Percentiles rank a stretch among this genome's conserved stretches.
These are phyloP conservation scores for Empidonax alnorum DNA, from an alignment of 2,113 vertebrate species.

Conservation along the genomic window DNA sequence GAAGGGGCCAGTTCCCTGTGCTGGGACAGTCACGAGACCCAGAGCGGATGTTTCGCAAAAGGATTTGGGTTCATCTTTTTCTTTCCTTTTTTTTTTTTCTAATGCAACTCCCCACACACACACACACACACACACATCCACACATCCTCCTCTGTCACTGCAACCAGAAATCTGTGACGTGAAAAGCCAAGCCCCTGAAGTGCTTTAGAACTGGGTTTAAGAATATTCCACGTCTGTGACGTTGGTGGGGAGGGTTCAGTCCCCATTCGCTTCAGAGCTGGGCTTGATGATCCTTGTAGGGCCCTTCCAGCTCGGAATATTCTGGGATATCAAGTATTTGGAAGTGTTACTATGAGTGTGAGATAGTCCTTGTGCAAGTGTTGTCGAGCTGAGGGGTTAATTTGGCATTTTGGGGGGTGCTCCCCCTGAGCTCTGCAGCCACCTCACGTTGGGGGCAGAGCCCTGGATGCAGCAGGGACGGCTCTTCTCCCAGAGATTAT, in stretches of 20 bases:
- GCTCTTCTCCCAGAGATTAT: neutral
- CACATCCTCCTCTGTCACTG: neutral
- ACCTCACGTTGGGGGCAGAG: fast-evolving
- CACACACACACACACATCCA: no score
- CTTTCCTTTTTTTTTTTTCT: neutral
- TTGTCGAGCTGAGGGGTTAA: neutral
- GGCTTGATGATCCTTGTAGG: neutral
- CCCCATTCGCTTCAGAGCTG: neutral
- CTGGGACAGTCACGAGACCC: neutral
- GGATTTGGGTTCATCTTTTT: neutral
- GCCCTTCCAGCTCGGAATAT: neutral
- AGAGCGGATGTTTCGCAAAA: neutral
- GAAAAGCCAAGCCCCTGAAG: fast-evolving
- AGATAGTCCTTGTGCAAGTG: neutral
- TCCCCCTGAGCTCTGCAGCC: neutral
- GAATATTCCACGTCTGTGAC: fast-evolving
- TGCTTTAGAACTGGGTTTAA: neutral
- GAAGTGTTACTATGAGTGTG: fast-evolving
- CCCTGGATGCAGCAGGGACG: neutral
- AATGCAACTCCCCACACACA: neutral
- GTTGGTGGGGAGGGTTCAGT: neutral
- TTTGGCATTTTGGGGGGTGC: neutral
- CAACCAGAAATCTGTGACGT: neutral
- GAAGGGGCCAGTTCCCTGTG: neutral
- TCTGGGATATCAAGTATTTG: neutral